These are phyloP conservation scores for Noctua pronuba DNA, from an alignment of 2,888 invertebrate species.

Conservation along the genomic window DNA sequence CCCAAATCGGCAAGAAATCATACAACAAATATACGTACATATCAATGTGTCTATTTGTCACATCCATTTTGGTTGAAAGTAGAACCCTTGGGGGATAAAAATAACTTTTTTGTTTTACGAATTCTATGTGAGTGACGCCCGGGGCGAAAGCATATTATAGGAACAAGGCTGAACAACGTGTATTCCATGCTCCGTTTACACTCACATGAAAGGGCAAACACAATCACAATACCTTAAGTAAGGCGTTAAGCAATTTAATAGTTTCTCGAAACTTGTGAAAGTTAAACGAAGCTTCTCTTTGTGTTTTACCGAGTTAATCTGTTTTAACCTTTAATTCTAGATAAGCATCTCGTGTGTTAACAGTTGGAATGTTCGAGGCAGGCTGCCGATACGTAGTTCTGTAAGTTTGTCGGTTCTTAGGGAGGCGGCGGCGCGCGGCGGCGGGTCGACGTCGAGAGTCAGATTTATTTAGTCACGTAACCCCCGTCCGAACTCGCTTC, in stretches of 20 bases:
- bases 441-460: constrained; percentile 66
- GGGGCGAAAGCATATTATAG: constrained; percentile 48
- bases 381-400: constrained; percentile 57
- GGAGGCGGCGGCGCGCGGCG: constrained; percentile 21
- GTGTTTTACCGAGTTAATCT: constrained; percentile 59
- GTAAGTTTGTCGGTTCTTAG: constrained; percentile 44
- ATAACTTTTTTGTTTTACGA: constrained; percentile 60
- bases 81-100: constrained; percentile 48
- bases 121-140: constrained; percentile 50
- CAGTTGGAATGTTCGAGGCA: constrained; percentile 57
- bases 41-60: constrained; percentile 59
- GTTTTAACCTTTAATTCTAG: constrained; percentile 62
- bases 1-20: constrained; percentile 53
- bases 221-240: constrained; percentile 46
- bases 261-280: constrained; percentile 49
- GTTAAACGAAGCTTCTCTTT: constrained; percentile 55
- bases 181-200: constrained; percentile 18
- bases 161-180: constrained; percentile 29
- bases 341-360: constrained; percentile 62
- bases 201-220: constrained; percentile 21
- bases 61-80: constrained; percentile 55
- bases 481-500: constrained; percentile 76
- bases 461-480: constrained; percentile 85
- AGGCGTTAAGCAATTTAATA: constrained; percentile 52
- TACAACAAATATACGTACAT: constrained; percentile 44